Conservation (phyloP, 2,888 invertebrate species). For the Agonopterix subpropinquella region DNA sequence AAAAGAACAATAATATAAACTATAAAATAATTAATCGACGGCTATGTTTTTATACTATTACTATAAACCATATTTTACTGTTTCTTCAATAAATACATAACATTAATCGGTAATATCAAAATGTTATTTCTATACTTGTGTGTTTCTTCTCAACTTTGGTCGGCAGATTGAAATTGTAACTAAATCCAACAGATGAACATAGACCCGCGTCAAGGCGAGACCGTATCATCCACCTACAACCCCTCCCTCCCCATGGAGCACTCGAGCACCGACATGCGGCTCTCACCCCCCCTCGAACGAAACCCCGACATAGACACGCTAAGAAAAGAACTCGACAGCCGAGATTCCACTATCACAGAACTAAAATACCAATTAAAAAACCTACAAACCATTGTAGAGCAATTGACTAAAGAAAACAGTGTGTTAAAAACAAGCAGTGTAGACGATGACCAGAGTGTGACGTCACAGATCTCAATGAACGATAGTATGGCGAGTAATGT, state of each 20-base stretch:
- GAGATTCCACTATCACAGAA: conserved; percentile 79
- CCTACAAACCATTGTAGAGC: conserved; percentile 82
- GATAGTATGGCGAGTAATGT: conserved; percentile 37
- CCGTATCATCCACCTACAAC: conserved; percentile 57
- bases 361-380: conserved; percentile 78
- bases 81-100: no score
- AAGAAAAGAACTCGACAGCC: conserved; percentile 75
- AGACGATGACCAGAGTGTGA: conserved; percentile 58
- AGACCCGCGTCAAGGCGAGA: conserved; percentile 50
- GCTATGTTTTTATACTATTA: no score
- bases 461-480: conserved; percentile 54
- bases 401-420: conserved; percentile 86
- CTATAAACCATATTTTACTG: no score
- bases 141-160: no score
- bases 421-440: conserved; percentile 79
- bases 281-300: conserved; percentile 29
- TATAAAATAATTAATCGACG: no score
- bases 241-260: conserved; percentile 51
- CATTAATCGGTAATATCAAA: no score
- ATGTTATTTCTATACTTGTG: no score
- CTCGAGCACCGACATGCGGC: conserved; percentile 24
- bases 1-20: no score
- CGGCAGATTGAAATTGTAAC: no score
- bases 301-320: conserved; percentile 46
- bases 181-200: conserved; percentile 31